phyloP scores from a whole-genome alignment of 2,113 vertebrate species.

The Colius striatus region DNA sequence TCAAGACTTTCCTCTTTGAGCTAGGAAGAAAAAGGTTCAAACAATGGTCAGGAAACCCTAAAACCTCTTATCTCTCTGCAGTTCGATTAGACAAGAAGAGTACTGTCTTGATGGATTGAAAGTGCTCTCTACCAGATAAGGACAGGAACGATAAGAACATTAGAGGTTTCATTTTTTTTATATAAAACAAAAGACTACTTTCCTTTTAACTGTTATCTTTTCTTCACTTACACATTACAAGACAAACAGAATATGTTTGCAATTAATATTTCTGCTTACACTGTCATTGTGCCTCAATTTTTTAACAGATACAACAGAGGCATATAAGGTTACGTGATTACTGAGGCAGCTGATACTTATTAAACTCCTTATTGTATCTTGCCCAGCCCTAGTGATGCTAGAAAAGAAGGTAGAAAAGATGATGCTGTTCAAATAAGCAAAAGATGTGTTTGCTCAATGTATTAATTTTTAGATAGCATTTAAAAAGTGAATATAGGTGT shows the following conservation, averaged over 20 bases:
- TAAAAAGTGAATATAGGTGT: background rate
- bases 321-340: background rate
- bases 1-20: slow-evolving; percentile 60
- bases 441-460: background rate
- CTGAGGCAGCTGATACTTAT: background rate
- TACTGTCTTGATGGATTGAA: slow-evolving; percentile 57
- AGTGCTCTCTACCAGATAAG: slow-evolving; percentile 52
- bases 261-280: slow-evolving; percentile 29
- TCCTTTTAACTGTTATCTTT: slow-evolving; percentile 23
- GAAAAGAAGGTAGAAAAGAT: background rate
- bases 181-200: background rate
- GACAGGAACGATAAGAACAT: slow-evolving; percentile 43
- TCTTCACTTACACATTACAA: background rate
- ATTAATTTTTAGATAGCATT: background rate
- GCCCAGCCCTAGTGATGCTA: background rate
- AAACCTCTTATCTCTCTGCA: slow-evolving; percentile 66
- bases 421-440: background rate
- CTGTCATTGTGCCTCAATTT: background rate
- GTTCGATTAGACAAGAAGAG: slow-evolving; percentile 62
- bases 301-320: background rate
- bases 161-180: background rate
- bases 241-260: slow-evolving; percentile 14
- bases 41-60: slow-evolving; percentile 67
- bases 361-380: background rate
- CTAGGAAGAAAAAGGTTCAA: slow-evolving; percentile 64